Conservation (phyloP, 1,140 invertebrate species). For the Cherax destructor region DNA sequence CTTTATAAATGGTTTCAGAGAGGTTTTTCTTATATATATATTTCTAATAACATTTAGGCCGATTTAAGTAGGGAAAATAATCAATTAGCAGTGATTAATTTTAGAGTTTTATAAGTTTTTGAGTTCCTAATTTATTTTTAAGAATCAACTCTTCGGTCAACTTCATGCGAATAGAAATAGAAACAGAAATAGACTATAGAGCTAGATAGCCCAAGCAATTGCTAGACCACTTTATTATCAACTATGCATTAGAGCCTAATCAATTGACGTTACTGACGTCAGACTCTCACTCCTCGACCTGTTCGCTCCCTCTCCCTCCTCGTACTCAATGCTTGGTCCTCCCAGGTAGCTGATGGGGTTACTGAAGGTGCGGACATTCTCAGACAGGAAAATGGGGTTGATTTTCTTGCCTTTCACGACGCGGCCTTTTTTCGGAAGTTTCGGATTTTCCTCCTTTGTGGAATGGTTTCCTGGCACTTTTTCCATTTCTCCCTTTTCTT, state of each 20-base stretch:
- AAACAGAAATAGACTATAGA: no score
- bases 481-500: neutral
- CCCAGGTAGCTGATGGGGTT: slow-evolving; percentile 60
- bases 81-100: no score
- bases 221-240: neutral
- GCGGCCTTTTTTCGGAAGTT: slow-evolving; percentile 13
- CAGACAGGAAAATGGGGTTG: slow-evolving; percentile 32
- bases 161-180: no score
- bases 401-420: slow-evolving; percentile 26
- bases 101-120: no score
- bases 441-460: neutral
- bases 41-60: no score
- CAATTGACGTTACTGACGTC: slow-evolving; percentile 32
- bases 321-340: slow-evolving; percentile 49
- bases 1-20: no score
- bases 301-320: slow-evolving; percentile 5
- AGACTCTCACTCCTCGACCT: slow-evolving; percentile 23
- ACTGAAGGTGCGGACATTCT: slow-evolving; percentile 42
- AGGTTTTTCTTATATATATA: no score
- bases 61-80: no score
- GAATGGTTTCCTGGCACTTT: neutral
- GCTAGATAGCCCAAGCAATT: no score
- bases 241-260: neutral
- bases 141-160: no score
- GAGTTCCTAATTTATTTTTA: no score